A percentile compares a stretch with the other conserved stretches of the same genome.
These are phyloP conservation scores for Bilobella aurantiaca DNA, from an alignment of 1,140 invertebrate genomes.

Conservation along the genomic window DNA sequence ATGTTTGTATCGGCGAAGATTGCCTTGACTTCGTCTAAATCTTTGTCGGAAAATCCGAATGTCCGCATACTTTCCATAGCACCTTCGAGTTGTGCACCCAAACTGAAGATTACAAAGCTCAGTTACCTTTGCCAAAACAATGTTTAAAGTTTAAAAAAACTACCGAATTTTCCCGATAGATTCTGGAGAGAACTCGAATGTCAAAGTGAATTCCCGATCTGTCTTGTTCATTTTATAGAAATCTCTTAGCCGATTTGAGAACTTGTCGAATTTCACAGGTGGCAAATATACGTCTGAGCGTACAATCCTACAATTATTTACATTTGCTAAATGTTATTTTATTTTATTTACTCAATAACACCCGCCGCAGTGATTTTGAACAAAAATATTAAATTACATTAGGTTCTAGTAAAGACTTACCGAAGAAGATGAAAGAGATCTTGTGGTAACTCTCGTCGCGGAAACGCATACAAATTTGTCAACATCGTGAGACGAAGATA, in stretches of 20 bases:
- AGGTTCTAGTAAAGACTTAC: no score
- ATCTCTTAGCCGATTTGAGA: constrained; percentile 64
- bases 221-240: constrained; percentile 45
- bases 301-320: no score
- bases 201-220: constrained; percentile 35
- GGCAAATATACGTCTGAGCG: constrained; percentile 57
- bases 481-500: constrained; percentile 53
- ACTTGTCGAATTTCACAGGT: constrained; percentile 71
- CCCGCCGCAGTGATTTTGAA: no score
- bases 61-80: constrained; percentile 60
- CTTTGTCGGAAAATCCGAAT: constrained; percentile 82
- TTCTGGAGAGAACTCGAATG: constrained; percentile 43
- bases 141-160: no score
- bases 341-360: no score
- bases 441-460: constrained; percentile 48
- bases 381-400: no score
- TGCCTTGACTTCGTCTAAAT: constrained; percentile 91
- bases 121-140: not conserved
- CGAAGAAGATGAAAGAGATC: constrained; percentile 49
- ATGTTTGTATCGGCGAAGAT: constrained; percentile 94
- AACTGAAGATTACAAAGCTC: constrained; percentile 33
- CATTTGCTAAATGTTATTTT: no score
- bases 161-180: constrained; percentile 46
- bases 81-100: constrained; percentile 67
- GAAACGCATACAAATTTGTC: constrained; percentile 52